Evolutionary conservation across 2,888 invertebrate species (phyloP).

Genomic region (Agrotis clavis): DNA sequence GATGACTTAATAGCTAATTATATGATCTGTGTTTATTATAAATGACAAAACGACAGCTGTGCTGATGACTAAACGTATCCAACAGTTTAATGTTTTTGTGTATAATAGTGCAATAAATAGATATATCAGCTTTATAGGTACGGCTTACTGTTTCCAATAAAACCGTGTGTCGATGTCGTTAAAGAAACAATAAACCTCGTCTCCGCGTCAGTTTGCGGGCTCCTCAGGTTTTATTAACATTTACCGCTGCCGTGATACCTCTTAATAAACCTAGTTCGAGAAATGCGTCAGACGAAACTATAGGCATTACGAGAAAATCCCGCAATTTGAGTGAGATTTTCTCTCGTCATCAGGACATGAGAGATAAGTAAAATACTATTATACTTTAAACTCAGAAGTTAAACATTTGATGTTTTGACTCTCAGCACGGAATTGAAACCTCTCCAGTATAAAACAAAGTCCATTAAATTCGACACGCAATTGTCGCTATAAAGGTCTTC

Average conservation of each 20-base stretch:
- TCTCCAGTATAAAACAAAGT: conserved; percentile 26
- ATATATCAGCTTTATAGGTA: conserved; percentile 37
- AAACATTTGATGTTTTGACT: conserved; percentile 40
- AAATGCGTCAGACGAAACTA: conserved; percentile 36
- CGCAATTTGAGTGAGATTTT: conserved; percentile 37
- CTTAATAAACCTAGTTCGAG: conserved; percentile 64
- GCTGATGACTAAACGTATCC: neutral
- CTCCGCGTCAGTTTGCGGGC: conserved; percentile 56
- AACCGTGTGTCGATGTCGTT: conserved; percentile 71
- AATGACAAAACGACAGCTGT: neutral
- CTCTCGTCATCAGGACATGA: conserved; percentile 14
- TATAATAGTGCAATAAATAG: conserved; percentile 16
- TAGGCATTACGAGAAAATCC: neutral
- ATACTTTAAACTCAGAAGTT: conserved; percentile 7
- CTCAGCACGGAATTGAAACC: conserved; percentile 40
- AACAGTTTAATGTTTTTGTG: conserved; percentile 10
- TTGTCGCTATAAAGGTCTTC: conserved; percentile 31
- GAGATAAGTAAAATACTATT: conserved; percentile 4
- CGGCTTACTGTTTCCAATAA: conserved; percentile 65
- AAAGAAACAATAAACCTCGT: conserved; percentile 73
- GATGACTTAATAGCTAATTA: neutral
- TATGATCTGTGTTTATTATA: neutral
- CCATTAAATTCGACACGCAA: conserved; percentile 43
- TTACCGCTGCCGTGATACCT: conserved; percentile 55
- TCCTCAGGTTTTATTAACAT: conserved; percentile 68